Evolutionary conservation across 53 echinoderm and acorn worm genomes (phyloP).

Genomic region (Apostichopus leukothele): DNA sequence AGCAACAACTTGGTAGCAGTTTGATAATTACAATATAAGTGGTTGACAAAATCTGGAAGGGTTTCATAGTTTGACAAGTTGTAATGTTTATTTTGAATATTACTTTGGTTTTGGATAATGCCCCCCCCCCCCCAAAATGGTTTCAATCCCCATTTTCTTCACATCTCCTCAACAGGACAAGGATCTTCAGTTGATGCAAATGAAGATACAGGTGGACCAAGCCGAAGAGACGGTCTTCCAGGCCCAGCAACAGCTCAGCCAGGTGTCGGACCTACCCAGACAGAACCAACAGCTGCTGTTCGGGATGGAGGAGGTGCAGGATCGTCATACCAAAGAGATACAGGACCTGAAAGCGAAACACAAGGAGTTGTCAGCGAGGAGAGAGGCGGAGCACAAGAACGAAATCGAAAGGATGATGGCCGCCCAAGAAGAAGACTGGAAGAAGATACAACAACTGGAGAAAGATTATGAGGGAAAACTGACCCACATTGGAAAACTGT

Average conservation of each 20-base stretch:
- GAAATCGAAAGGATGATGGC: conserved; percentile 77
- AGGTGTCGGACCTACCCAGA: neutral
- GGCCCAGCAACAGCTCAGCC: neutral
- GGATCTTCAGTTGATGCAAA: conserved; percentile 69
- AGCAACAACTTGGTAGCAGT: too few relatives aligned
- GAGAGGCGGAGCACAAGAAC: conserved; percentile 76
- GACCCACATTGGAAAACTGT: conserved; percentile 72
- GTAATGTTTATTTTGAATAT: too few relatives aligned
- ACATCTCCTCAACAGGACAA: conserved; percentile 59
- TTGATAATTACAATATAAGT: too few relatives aligned
- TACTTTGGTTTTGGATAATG: too few relatives aligned
- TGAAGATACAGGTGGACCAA: conserved; percentile 79
- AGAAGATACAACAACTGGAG: conserved; percentile 76
- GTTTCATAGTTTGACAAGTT: too few relatives aligned
- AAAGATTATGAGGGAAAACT: conserved; percentile 79
- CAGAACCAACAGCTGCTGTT: neutral
- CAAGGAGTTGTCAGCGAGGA: conserved; percentile 58
- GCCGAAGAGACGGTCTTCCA: conserved; percentile 78
- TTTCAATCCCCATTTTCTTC: too few relatives aligned
- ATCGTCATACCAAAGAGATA: conserved; percentile 47
- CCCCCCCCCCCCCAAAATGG: too few relatives aligned
- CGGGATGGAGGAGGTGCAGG: conserved; percentile 15
- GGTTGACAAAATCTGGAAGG: too few relatives aligned
- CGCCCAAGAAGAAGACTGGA: conserved; percentile 75
- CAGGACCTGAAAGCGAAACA: conserved; percentile 56